Evolutionary conservation across 2,888 invertebrate genomes (phyloP).

Genomic region (Pimpla rufipes): DNA sequence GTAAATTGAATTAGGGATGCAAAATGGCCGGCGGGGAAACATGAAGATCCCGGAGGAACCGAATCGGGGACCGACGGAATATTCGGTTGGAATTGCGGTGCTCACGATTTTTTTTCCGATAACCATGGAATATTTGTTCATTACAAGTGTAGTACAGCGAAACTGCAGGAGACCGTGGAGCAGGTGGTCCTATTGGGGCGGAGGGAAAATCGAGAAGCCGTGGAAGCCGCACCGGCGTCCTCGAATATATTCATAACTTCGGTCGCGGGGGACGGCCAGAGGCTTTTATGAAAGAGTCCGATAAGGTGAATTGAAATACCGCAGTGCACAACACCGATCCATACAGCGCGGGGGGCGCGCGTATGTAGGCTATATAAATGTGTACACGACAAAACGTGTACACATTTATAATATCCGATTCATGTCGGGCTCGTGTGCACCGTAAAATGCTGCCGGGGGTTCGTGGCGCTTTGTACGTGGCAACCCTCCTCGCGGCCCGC

Average conservation of each 20-base stretch:
- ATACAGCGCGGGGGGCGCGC: background rate
- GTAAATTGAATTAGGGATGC: slow-evolving; percentile 13
- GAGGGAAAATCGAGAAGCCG: background rate
- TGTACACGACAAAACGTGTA: background rate
- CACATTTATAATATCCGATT: slow-evolving; percentile 30
- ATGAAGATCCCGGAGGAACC: background rate
- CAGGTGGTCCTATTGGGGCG: slow-evolving; percentile 25
- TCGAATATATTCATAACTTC: slow-evolving; percentile 45
- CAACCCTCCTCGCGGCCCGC: background rate
- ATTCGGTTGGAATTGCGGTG: slow-evolving; percentile 11
- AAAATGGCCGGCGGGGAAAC: background rate
- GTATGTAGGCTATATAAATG: background rate
- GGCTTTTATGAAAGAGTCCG: slow-evolving; percentile 61
- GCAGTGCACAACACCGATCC: slow-evolving; percentile 30
- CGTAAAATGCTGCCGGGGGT: slow-evolving; percentile 31
- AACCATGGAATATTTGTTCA: slow-evolving; percentile 49
- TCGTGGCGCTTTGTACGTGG: background rate
- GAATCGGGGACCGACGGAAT: background rate
- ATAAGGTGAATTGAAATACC: slow-evolving; percentile 64
- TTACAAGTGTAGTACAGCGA: slow-evolving; percentile 32
- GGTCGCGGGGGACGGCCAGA: slow-evolving; percentile 64
- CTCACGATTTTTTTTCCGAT: slow-evolving; percentile 45
- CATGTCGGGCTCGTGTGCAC: slow-evolving; percentile 1
- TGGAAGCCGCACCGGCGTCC: slow-evolving; percentile 3
- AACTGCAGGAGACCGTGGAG: slow-evolving; percentile 1